A percentile compares a stretch with the other conserved stretches of the same genome.
These are phyloP conservation scores for Toxotes chatareus DNA, from an alignment of 2,113 vertebrate genomes.

Conservation along the genomic window DNA sequence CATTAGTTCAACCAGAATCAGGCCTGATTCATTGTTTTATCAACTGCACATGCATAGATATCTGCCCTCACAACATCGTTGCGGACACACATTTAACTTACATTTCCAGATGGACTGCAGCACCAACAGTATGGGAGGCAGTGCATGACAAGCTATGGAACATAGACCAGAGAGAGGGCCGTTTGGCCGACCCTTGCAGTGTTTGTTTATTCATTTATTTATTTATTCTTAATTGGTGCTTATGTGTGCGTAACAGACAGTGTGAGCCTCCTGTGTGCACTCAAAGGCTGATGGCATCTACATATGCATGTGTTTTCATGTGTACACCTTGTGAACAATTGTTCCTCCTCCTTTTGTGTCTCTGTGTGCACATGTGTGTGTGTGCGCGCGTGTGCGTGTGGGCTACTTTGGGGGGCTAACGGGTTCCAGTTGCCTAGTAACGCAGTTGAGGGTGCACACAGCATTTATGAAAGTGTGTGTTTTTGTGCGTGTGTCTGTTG, in stretches of 20 bases:
- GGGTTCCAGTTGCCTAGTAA: slow-evolving; percentile 80
- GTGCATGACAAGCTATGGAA: not conserved
- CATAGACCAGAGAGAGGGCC: not conserved
- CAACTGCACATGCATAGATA: not conserved
- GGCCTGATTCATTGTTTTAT: no score
- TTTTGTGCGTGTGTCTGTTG: slow-evolving; percentile 40
- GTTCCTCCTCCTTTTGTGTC: slow-evolving; percentile 3
- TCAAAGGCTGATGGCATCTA: slow-evolving; percentile 34
- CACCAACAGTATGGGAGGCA: not conserved
- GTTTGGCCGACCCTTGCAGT: not conserved
- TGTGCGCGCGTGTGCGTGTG: slow-evolving; percentile 38
- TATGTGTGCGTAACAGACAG: not conserved
- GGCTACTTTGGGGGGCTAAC: slow-evolving; percentile 68
- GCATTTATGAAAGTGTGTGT: slow-evolving; percentile 59
- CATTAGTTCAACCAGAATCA: not conserved
- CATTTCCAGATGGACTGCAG: not conserved
- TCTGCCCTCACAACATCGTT: not conserved
- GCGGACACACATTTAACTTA: not conserved
- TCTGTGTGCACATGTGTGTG: not conserved
- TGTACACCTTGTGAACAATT: slow-evolving; percentile 42
- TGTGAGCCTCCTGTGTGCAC: slow-evolving; percentile 6
- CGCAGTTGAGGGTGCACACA: slow-evolving; percentile 74
- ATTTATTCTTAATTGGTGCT: slow-evolving; percentile 17
- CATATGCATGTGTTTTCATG: slow-evolving; percentile 55
- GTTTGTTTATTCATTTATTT: not conserved